phyloP scores from a whole-genome alignment of 2,888 invertebrate species.

The Osedax frankpressi region DNA sequence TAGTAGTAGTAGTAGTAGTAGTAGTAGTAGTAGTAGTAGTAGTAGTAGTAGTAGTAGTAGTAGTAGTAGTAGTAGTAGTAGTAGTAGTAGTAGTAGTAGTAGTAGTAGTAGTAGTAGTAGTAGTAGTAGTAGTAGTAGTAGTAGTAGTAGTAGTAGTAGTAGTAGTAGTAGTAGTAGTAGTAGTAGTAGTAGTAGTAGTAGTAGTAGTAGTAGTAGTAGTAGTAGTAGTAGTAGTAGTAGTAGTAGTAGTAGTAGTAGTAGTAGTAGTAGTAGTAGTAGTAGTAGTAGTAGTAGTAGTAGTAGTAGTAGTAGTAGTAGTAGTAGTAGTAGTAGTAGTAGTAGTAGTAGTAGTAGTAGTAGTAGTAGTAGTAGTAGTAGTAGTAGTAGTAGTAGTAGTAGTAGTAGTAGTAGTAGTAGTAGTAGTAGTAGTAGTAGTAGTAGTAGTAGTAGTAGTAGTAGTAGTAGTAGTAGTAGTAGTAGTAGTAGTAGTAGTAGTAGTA shows the following conservation, averaged over 20 bases:
- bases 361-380: not conserved
- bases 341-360: not conserved
- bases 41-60: not conserved
- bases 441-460: not conserved
- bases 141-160: not conserved
- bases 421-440: not conserved
- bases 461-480: not conserved
- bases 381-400: not conserved
- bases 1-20: not conserved
- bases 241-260: not conserved
- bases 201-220: not conserved
- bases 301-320: not conserved
- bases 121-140: not conserved
- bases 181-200: slow-evolving; percentile 1
- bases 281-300: not conserved
- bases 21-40: not conserved
- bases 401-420: not conserved
- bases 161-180: not conserved
- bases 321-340: not conserved
- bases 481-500: not conserved
- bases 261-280: not conserved
- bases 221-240: not conserved
- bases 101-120: not conserved
- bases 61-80: not conserved
- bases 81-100: not conserved